phyloP scores from a whole-genome alignment of 2,113 vertebrate genomes.

The Chlamydotis undulata region DNA sequence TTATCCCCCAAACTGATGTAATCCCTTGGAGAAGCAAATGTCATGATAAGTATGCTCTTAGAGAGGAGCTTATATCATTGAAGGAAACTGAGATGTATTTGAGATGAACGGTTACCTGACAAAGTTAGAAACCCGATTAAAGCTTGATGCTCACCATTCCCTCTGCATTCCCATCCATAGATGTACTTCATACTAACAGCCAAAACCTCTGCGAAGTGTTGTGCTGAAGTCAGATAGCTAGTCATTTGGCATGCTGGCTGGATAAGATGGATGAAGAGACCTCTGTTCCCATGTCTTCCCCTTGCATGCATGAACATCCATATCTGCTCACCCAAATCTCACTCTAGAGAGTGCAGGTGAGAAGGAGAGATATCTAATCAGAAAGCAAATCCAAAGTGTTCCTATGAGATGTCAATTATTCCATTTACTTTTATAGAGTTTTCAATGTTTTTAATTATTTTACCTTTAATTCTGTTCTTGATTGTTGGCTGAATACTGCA shows the following conservation, averaged over 20 bases:
- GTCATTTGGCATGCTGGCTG: not conserved
- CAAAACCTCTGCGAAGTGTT: not conserved
- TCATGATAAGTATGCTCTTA: not conserved
- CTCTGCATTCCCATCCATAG: not conserved
- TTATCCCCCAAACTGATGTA: not conserved
- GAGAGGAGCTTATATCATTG: not conserved
- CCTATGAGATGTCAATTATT: not conserved
- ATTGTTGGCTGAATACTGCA: not conserved
- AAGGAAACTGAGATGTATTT: not conserved
- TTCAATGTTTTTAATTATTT: not conserved
- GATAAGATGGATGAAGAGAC: not conserved
- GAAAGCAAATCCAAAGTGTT: not conserved
- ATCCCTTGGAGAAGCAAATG: not conserved
- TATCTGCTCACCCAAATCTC: not conserved
- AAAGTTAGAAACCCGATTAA: not conserved
- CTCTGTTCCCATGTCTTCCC: not conserved
- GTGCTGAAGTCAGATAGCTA: not conserved
- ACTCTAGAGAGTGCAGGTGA: not conserved
- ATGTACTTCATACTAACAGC: not conserved
- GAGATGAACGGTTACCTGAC: not conserved
- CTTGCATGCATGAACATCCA: not conserved
- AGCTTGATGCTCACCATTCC: not conserved
- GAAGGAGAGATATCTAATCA: not conserved
- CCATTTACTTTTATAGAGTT: not conserved
- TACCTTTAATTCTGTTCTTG: not conserved